Evolutionary conservation across 2,797 vertebrate genomes (phyloP).

Genomic region (Lithobates pipiens): DNA sequence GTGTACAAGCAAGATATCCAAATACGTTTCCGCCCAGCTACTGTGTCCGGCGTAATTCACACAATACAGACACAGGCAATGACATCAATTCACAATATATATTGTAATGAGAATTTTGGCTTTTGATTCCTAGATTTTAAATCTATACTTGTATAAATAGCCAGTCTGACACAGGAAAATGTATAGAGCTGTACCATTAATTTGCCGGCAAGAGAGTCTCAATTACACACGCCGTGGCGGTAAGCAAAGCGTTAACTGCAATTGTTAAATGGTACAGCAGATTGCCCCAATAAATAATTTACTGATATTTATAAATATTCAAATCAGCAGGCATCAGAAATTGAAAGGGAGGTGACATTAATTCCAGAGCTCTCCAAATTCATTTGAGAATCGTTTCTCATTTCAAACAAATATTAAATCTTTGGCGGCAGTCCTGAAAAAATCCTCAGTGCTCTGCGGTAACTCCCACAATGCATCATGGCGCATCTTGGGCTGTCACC

Average conservation of each 20-base stretch:
- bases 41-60: neutral
- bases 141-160: too few relatives aligned
- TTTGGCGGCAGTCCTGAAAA: conserved; percentile 67
- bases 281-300: conserved; percentile 99
- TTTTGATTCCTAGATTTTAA: too few relatives aligned
- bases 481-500: conserved; percentile 19
- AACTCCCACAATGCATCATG: conserved; percentile 46
- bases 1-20: neutral
- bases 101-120: neutral
- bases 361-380: conserved; percentile 74
- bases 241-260: conserved; percentile 80
- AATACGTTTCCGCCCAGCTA: neutral
- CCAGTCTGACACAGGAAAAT: neutral
- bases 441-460: conserved; percentile 25
- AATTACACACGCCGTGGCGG: conserved; percentile 23
- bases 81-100: neutral
- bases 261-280: conserved; percentile 89
- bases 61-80: neutral
- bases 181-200: neutral
- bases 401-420: conserved; percentile 77
- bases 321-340: conserved; percentile 88
- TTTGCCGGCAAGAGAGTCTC: neutral
- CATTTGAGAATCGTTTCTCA: conserved; percentile 76
- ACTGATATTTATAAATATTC: conserved; percentile 99
- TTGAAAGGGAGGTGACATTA: conserved; percentile 75